Percentiles rank a stretch among this genome's conserved stretches.
Evolutionary conservation across 2,888 invertebrate genomes (phyloP).

Genomic region (Shargacucullia verbasci): DNA sequence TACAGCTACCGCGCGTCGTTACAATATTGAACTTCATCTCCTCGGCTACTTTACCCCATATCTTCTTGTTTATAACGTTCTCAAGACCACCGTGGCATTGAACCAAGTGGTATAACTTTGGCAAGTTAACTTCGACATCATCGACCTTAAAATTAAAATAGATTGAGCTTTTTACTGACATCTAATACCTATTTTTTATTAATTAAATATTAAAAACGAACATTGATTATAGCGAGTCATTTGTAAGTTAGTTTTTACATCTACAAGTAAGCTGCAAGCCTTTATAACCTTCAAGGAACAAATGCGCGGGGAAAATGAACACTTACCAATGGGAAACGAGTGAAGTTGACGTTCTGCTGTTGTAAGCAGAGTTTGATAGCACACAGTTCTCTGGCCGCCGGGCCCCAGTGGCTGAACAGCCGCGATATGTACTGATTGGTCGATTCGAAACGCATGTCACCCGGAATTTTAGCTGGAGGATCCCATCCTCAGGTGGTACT

Average conservation of each 20-base stretch:
- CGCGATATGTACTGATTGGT: constrained; percentile 97
- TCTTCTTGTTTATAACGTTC: constrained; percentile 95
- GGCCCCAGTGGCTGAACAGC: constrained; percentile 96
- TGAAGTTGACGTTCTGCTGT: constrained; percentile 92
- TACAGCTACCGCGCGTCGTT: no score
- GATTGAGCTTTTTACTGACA: no score
- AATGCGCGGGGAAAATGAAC: background rate
- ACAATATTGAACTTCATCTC: constrained; percentile 95
- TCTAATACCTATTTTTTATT: no score
- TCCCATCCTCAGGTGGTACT: constrained; percentile 94
- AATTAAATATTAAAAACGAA: no score
- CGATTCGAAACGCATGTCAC: constrained; percentile 95
- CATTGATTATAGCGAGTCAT: no score
- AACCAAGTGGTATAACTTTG: constrained; percentile 95
- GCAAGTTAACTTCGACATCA: constrained; percentile 96
- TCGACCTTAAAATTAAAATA: constrained; percentile 86
- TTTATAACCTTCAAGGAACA: no score
- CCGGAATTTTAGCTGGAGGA: constrained; percentile 93
- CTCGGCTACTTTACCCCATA: constrained; percentile 96
- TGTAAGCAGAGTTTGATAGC: constrained; percentile 95
- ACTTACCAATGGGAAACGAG: constrained; percentile 93
- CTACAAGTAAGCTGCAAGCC: no score
- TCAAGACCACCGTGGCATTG: constrained; percentile 95
- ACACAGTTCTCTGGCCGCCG: constrained; percentile 94
- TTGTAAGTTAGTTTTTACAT: no score